A percentile compares a stretch with the other conserved stretches of the same genome.
Conservation (phyloP, 2,113 vertebrate species). For the cattle (Bos taurus) region DNA sequence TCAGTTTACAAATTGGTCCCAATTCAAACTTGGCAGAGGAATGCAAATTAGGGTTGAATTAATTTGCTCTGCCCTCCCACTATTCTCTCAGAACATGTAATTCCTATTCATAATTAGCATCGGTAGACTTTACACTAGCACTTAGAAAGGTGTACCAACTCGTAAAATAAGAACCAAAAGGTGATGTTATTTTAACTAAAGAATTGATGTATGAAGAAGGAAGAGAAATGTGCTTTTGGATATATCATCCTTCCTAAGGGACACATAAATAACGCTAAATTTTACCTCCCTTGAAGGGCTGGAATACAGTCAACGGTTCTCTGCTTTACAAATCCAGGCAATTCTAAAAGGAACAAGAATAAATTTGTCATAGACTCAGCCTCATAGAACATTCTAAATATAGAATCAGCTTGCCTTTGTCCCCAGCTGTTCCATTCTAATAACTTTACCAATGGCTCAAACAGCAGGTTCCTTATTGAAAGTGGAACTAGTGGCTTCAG, state of each 20-base stretch:
- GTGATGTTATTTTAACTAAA: constrained; percentile 56
- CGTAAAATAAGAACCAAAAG: constrained; percentile 52
- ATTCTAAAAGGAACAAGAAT: constrained; percentile 45
- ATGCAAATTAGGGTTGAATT: constrained; percentile 68
- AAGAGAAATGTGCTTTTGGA: constrained; percentile 33
- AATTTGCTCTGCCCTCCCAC: constrained; percentile 48
- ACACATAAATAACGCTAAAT: constrained; percentile 35
- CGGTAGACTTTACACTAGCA: constrained; percentile 51
- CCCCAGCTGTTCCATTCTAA: constrained; percentile 23
- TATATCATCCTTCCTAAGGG: constrained; percentile 10
- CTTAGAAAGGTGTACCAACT: constrained; percentile 48
- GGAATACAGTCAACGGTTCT: constrained; percentile 13
- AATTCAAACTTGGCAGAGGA: constrained; percentile 65
- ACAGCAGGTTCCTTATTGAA: constrained; percentile 30
- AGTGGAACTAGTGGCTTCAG: constrained; percentile 27
- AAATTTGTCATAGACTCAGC: constrained; percentile 19
- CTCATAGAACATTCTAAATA: constrained; percentile 56
- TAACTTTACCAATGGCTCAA: constrained; percentile 14
- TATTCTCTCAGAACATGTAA: constrained; percentile 63
- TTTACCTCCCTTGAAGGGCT: constrained; percentile 27
- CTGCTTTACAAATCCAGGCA: constrained; percentile 10
- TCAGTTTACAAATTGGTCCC: constrained; percentile 73
- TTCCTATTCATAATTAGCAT: constrained; percentile 67
- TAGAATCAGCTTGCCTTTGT: constrained; percentile 51
- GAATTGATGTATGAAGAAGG: constrained; percentile 30